phyloP scores from a whole-genome alignment of 1,140 invertebrate species.

The Acromyrmex heyeri region DNA sequence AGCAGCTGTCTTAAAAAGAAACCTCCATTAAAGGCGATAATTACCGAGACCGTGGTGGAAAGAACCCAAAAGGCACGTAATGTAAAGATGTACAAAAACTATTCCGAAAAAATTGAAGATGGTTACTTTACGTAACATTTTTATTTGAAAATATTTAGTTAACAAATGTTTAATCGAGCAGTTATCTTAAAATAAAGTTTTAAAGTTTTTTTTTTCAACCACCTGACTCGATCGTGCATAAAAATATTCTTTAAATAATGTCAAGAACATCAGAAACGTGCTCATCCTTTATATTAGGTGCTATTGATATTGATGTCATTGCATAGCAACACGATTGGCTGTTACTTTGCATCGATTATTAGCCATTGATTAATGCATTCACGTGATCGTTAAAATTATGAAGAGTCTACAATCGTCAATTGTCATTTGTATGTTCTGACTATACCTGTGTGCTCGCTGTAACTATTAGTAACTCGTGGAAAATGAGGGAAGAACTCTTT shows the following conservation, averaged over 20 bases:
- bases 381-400: background rate
- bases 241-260: background rate
- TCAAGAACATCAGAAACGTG: background rate
- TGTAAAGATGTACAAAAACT: no score
- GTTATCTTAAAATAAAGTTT: background rate
- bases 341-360: background rate
- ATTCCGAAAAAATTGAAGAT: background rate
- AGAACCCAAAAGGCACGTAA: background rate
- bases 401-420: background rate
- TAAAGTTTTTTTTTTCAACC: background rate
- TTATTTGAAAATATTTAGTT: background rate
- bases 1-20: background rate
- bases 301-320: constrained; percentile 1
- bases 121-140: background rate
- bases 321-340: background rate
- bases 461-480: constrained; percentile 1
- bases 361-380: background rate
- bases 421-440: background rate
- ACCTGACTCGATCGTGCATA: background rate
- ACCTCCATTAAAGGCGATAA: background rate
- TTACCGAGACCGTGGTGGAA: background rate
- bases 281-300: background rate
- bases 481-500: background rate
- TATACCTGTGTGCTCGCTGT: background rate
- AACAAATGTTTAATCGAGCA: background rate